These are phyloP conservation scores for Hydropsyche betteni DNA, from an alignment of 2,888 invertebrate genomes.

Conservation along the genomic window DNA sequence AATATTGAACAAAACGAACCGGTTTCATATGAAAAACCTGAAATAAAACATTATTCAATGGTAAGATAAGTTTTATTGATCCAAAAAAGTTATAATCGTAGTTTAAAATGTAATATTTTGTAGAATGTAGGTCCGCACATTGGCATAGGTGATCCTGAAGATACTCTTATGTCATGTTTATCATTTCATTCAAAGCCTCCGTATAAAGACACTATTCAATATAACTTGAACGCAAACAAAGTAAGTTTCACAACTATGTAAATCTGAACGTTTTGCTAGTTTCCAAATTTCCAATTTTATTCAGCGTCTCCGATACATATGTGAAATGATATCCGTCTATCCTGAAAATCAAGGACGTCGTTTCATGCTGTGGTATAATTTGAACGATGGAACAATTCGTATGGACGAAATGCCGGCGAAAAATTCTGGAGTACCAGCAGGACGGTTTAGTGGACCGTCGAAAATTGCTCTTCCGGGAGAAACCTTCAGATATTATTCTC, in stretches of 20 bases:
- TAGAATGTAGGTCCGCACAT: constrained; percentile 73
- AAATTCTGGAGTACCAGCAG: constrained; percentile 80
- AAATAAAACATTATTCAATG: constrained; percentile 5
- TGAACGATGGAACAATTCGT: constrained; percentile 78
- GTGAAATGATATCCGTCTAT: constrained; percentile 78
- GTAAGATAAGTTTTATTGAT: not conserved
- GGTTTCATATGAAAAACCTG: not conserved
- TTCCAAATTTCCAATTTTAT: constrained; percentile 26
- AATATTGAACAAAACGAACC: constrained; percentile 58
- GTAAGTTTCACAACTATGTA: constrained; percentile 54
- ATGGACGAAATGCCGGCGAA: constrained; percentile 77
- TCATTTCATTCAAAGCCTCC: constrained; percentile 77
- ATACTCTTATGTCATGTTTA: constrained; percentile 77
- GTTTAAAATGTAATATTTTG: constrained; percentile 14
- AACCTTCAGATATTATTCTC: constrained; percentile 76
- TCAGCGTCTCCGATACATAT: constrained; percentile 76
- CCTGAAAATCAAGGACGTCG: constrained; percentile 80
- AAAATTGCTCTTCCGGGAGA: constrained; percentile 73
- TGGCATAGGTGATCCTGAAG: constrained; percentile 80
- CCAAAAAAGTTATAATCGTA: too few species aligned
- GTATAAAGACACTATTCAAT: constrained; percentile 78
- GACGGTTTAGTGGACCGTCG: constrained; percentile 76
- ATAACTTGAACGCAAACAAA: constrained; percentile 77
- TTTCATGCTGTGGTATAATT: constrained; percentile 79
- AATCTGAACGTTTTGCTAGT: not conserved